Evolutionary conservation across 2,888 invertebrate genomes (phyloP), one percentile per base, ranked within the genome.

Genomic region (Drosophila infuscata): DNA sequence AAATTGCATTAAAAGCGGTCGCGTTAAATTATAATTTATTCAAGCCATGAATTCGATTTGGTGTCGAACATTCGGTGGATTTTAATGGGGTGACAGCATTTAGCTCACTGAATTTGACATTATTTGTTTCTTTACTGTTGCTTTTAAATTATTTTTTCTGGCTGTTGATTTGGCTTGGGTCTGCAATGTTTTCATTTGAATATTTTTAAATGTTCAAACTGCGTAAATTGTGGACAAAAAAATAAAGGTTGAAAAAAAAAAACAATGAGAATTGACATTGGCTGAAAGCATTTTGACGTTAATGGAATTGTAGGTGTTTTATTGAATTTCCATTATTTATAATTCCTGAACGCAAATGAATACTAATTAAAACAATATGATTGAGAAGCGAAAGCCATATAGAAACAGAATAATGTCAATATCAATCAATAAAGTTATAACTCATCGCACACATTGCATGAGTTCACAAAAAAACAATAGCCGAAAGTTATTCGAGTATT

Each of bases 1-100:
- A 85, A 83, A 87, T 88, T 85, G 90, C 81, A 85, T 90, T 86
- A 77, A 88, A 85, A 78, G 67, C 71, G 74, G 64, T 66, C 64
- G 71, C 70, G 52, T 66, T 76, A 67, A 70, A 82, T 80, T 76
- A 74, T 79, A 75, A 80, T 46, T 46, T 46, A 74, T 62, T 64
- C 66, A 62, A 63, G 66, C 67, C 72, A 70, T 71, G 77, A 71
- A 67, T 74, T 67, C 52, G 56, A 38, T 43, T 6, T 4, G 8
- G 12, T 8, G 5, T 20, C 25, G 35, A 6, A 1, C 41, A n/a
- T 9, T 41, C 1, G 11, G 20, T 17, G 20, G 11, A 11, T 5
- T 4, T 4, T 3, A 17, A 17, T 29, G n/a, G 15, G 57, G 3
- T 30, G 3, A 36, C 46, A 20, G 51, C 58, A 53, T 74, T 71